A percentile compares a stretch with the other conserved stretches of the same genome.
Evolutionary conservation across 2,797 vertebrate species (phyloP).

Genomic region (Fistularia tabacaria): DNA sequence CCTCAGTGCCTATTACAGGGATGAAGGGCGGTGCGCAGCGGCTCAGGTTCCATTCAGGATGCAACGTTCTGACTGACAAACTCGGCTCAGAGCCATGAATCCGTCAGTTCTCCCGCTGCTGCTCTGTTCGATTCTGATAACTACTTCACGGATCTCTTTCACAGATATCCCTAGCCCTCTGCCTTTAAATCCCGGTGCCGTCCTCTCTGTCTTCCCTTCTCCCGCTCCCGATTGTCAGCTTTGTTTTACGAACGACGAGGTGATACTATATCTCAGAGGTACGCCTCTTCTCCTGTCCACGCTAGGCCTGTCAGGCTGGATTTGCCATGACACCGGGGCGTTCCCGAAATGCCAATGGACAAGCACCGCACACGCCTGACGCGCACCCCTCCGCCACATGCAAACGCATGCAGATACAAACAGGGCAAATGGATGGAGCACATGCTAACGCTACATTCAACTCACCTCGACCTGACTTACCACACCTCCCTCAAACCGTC

Average conservation of each 20-base stretch:
- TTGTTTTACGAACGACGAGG: slow-evolving; percentile 56
- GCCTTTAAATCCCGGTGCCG: slow-evolving; percentile 33
- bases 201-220: slow-evolving; percentile 9
- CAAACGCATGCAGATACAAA: slow-evolving; percentile 5
- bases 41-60: background rate
- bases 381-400: background rate
- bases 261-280: slow-evolving; percentile 58
- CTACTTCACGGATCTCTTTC: slow-evolving; percentile 36
- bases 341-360: slow-evolving; percentile 21
- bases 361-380: slow-evolving; percentile 1
- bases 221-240: slow-evolving; percentile 49
- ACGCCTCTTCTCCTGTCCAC: slow-evolving; percentile 28
- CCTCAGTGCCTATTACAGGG: slow-evolving; percentile 5
- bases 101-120: slow-evolving; percentile 18
- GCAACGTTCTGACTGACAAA: slow-evolving; percentile 9
- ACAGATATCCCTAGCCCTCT: slow-evolving; percentile 28
- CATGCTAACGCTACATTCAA: background rate
- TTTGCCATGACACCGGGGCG: slow-evolving; percentile 37
- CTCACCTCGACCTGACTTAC: slow-evolving; percentile 54
- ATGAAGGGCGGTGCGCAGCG: too few species aligned
- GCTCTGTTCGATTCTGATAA: slow-evolving; percentile 54
- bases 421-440: slow-evolving; percentile 15
- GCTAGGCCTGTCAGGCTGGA: slow-evolving; percentile 48
- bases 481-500: slow-evolving; percentile 21
- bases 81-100: background rate